A percentile compares a stretch with the other conserved stretches of the same genome.
Evolutionary conservation across 2,797 vertebrate species (phyloP).

Genomic region (Sebastes taczanowskii): DNA sequence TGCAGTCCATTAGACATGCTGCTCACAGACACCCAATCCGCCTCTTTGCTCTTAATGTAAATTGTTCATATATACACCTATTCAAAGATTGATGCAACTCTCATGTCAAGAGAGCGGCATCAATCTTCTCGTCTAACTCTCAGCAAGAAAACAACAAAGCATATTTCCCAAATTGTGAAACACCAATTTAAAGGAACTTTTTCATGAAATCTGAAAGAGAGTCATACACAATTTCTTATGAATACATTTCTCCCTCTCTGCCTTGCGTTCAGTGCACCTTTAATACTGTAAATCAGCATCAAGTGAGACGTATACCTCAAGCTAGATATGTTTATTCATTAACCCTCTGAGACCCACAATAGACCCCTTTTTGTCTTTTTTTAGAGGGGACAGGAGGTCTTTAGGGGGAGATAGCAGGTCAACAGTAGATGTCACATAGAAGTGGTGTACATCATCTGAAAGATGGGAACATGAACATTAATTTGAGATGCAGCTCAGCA

Average conservation of each 20-base stretch:
- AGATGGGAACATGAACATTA: too few species aligned
- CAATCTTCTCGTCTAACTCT: background rate
- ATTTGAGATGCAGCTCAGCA: too few species aligned
- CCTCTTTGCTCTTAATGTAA: background rate
- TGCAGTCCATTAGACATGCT: slow-evolving; percentile 5
- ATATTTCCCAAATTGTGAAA: background rate
- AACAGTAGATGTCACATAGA: too few species aligned
- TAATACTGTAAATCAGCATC: background rate
- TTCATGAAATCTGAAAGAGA: background rate
- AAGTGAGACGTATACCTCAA: background rate
- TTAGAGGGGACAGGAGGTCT: fast-evolving
- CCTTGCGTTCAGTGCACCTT: background rate
- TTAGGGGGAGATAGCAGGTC: too few species aligned
- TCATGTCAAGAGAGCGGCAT: background rate
- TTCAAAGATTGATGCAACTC: background rate
- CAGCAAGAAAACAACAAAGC: background rate
- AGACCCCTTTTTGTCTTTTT: too few species aligned
- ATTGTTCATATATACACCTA: background rate
- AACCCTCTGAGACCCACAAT: background rate
- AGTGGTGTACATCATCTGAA: too few species aligned
- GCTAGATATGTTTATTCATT: background rate
- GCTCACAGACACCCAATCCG: background rate
- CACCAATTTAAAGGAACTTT: background rate
- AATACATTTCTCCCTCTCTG: background rate
- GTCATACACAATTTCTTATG: background rate